Percentiles rank a stretch among this genome's conserved stretches.
Conservation (phyloP, 2,113 vertebrate genomes). For the Ammospiza nelsoni region DNA sequence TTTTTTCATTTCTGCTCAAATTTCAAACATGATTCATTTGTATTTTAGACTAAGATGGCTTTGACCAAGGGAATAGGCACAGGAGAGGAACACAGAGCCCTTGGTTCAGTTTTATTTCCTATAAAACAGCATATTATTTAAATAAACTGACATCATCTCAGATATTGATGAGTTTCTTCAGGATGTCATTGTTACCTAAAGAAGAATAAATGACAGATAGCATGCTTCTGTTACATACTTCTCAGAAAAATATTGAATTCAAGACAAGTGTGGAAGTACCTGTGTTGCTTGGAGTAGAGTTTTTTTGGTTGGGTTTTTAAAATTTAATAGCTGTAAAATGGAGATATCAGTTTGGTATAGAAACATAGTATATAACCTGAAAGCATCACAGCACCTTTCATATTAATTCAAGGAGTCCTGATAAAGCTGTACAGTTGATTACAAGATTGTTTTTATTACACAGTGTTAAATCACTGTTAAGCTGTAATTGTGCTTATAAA, state of each 20-base stretch:
- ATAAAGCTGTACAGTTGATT: background rate
- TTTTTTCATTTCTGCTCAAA: background rate
- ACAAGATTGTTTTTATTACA: background rate
- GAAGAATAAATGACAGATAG: background rate
- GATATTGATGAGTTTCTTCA: background rate
- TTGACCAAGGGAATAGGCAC: background rate
- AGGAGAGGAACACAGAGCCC: background rate
- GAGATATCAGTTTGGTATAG: background rate
- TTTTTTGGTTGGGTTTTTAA: background rate
- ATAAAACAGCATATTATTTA: background rate
- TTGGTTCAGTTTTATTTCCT: conserved; percentile 17
- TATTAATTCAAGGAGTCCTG: background rate
- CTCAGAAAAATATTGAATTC: background rate
- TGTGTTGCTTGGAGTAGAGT: background rate
- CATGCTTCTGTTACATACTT: background rate
- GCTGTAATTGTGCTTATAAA: background rate
- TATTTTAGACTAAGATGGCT: conserved; percentile 4
- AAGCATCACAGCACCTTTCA: background rate
- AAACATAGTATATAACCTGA: background rate
- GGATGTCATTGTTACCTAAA: background rate
- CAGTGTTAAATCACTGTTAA: background rate
- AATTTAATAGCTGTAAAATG: background rate
- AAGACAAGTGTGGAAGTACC: background rate
- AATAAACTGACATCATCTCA: background rate
- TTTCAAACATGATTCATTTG: background rate